Conservation (phyloP, 2,797 vertebrate genomes). For the Benthosema pterotum region DNA sequence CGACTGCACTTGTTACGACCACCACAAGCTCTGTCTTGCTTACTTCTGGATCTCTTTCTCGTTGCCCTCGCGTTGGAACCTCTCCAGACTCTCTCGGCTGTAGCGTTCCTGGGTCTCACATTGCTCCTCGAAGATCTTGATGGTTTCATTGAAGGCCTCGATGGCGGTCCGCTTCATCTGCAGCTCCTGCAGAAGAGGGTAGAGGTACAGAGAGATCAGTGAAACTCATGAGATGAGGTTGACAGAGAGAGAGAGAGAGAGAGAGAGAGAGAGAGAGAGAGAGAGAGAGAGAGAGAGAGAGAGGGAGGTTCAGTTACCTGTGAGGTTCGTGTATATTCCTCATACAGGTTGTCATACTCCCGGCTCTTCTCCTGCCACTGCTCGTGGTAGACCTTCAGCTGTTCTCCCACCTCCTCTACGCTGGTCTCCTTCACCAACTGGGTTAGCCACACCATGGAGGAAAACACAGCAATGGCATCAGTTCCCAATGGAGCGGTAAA, state of each 20-base stretch:
- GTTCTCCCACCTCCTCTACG: conserved; percentile 91
- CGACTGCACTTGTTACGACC: background rate
- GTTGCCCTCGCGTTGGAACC: conserved; percentile 89
- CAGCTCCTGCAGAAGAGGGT: conserved; percentile 80
- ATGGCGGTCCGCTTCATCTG: conserved; percentile 95
- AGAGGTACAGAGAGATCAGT: background rate
- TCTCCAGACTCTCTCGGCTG: conserved; percentile 91
- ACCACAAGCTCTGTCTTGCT: conserved; percentile 6
- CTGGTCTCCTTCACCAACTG: conserved; percentile 95
- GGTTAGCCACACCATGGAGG: conserved; percentile 24
- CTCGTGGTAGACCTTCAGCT: conserved; percentile 91
- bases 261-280: no score
- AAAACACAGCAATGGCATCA: conserved; percentile 1
- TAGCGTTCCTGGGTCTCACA: conserved; percentile 91
- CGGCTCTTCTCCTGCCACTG: conserved; percentile 95
- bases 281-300: no score
- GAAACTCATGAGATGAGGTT: conserved; percentile 1
- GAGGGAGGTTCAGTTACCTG: conserved; percentile 77
- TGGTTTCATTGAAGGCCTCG: conserved; percentile 93
- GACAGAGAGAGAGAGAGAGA: no score
- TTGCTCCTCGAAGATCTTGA: conserved; percentile 97
- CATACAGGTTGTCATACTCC: conserved; percentile 90
- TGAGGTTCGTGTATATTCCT: conserved; percentile 91
- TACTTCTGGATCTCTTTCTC: conserved; percentile 94
- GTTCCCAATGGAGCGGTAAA: background rate